Evolutionary conservation across 2,113 vertebrate genomes (phyloP).

Genomic region (Xiphophorus hellerii): DNA sequence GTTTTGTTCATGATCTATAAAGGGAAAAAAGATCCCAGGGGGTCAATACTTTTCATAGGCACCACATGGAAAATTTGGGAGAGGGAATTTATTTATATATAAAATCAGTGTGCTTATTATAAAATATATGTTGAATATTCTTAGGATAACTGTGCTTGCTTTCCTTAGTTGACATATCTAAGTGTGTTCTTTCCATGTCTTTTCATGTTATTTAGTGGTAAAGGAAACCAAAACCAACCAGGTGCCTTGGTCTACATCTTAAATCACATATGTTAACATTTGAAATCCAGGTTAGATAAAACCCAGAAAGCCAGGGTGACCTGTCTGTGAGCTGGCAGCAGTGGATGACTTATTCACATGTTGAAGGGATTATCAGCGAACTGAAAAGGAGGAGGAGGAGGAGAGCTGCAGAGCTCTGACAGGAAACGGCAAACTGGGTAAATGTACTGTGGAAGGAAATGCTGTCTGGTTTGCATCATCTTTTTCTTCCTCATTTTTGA

Average conservation of each 20-base stretch:
- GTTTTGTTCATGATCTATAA: too few relatives aligned
- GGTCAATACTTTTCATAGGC: too few relatives aligned
- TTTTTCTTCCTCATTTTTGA: background rate
- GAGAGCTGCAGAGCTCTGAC: slow-evolving; percentile 17
- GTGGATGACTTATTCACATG: slow-evolving; percentile 55
- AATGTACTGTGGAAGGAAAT: slow-evolving; percentile 10
- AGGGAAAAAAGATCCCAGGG: too few relatives aligned
- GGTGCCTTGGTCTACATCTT: background rate
- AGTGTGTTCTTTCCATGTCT: too few relatives aligned
- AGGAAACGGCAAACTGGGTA: slow-evolving; percentile 21
- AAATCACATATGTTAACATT: slow-evolving; percentile 22
- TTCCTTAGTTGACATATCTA: too few relatives aligned
- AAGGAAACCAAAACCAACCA: too few relatives aligned
- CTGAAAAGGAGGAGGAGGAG: slow-evolving; percentile 22
- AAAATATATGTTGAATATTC: too few relatives aligned
- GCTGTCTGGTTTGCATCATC: background rate
- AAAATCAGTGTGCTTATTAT: too few relatives aligned
- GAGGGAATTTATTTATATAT: too few relatives aligned
- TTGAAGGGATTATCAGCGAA: slow-evolving; percentile 43
- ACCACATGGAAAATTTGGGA: too few relatives aligned
- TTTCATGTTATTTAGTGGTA: too few relatives aligned
- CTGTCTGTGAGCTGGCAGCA: slow-evolving; percentile 32
- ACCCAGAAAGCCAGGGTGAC: slow-evolving; percentile 32
- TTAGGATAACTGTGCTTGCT: too few relatives aligned
- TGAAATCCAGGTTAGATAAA: slow-evolving; percentile 35